Evolutionary conservation across 2,113 vertebrate species (phyloP).

Genomic region (Pseudorhombus dupliciocellatus): DNA sequence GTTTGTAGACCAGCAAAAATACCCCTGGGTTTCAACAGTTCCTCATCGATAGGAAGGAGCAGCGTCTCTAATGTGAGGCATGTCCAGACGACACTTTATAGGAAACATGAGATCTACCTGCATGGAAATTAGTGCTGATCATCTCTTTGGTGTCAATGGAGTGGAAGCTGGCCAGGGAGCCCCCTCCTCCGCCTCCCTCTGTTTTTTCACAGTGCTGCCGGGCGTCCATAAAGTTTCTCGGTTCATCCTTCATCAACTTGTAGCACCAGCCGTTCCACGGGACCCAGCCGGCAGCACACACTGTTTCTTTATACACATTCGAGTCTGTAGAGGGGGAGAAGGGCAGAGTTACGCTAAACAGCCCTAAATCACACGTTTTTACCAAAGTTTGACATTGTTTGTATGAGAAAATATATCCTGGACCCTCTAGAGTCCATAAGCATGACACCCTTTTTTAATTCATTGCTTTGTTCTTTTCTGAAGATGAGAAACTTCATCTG

Average conservation of each 20-base stretch:
- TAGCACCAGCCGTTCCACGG: constrained; percentile 90
- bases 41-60: no score
- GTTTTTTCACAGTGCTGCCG: constrained; percentile 71
- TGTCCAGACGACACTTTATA: no score
- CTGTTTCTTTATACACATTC: constrained; percentile 81
- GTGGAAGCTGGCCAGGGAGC: constrained; percentile 86
- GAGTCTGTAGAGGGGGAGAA: constrained; percentile 73
- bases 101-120: constrained; percentile 63
- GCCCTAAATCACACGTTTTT: no score
- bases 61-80: no score
- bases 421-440: no score
- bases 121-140: constrained; percentile 84
- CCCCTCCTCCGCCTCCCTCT: constrained; percentile 45
- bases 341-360: neutral
- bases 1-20: no score
- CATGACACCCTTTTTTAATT: no score
- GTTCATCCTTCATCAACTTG: constrained; percentile 67
- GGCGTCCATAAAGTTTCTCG: constrained; percentile 72
- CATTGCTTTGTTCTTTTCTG: no score
- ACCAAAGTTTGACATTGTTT: no score
- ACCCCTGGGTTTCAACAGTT: no score
- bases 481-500: no score
- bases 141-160: constrained; percentile 89
- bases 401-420: neutral
- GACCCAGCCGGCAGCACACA: constrained; percentile 85